These are phyloP conservation scores for Aurelia coerulea DNA, from an alignment of 30 jellyfish, hydroid and myxozoan species.

Conservation along the genomic window DNA sequence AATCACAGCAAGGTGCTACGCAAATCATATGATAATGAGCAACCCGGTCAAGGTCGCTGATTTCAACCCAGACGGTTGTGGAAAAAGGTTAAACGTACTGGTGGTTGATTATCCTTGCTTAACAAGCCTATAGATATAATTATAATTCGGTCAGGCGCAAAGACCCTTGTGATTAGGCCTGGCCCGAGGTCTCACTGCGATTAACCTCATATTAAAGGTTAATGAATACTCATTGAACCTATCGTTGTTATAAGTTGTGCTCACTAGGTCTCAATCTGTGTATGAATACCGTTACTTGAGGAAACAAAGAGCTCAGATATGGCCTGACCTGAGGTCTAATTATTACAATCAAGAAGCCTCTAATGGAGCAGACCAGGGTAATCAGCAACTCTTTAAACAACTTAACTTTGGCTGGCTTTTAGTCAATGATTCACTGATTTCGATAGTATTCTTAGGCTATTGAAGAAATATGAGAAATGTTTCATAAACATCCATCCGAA, in stretches of 20 bases:
- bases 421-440: too few relatives aligned
- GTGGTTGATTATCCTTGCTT: conserved; percentile 44
- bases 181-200: conserved; percentile 28
- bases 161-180: conserved; percentile 51
- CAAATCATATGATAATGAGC: conserved; percentile 61
- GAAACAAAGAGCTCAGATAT: too few relatives aligned
- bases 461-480: too few relatives aligned
- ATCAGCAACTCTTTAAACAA: too few relatives aligned
- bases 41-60: conserved; percentile 81
- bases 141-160: conserved; percentile 63
- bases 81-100: conserved; percentile 40
- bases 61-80: conserved; percentile 53
- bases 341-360: too few relatives aligned
- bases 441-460: too few relatives aligned
- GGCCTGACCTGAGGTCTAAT: too few relatives aligned
- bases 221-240: conserved; percentile 37
- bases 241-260: conserved; percentile 14
- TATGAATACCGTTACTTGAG: too few relatives aligned
- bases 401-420: too few relatives aligned
- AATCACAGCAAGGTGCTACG: conserved; percentile 44
- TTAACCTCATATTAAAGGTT: conserved; percentile 46
- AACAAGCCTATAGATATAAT: conserved; percentile 2
- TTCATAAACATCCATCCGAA: too few relatives aligned
- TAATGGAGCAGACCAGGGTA: too few relatives aligned
- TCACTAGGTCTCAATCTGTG: background rate